A percentile compares a stretch with the other conserved stretches of the same genome.
Evolutionary conservation across 1,140 invertebrate species (phyloP).

Genomic region (Ceratosolen fusciceps): DNA sequence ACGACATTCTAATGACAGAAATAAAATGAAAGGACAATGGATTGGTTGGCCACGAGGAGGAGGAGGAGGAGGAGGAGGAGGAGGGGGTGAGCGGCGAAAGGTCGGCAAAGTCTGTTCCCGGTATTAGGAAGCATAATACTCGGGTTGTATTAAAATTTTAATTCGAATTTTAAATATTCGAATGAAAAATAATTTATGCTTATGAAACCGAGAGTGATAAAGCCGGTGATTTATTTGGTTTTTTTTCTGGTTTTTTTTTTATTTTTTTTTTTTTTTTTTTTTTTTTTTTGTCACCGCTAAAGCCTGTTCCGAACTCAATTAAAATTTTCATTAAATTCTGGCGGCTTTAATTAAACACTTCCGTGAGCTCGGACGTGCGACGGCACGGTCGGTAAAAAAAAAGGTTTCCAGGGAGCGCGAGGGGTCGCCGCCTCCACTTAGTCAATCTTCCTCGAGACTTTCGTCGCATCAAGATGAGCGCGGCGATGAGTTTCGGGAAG

Average conservation of each 20-base stretch:
- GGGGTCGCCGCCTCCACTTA: not conserved
- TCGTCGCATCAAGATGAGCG: not conserved
- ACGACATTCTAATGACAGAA: too few relatives aligned
- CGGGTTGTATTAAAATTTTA: not conserved
- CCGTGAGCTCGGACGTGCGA: not conserved
- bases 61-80: too few relatives aligned
- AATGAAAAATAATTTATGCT: not conserved
- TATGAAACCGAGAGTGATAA: not conserved
- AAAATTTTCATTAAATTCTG: slow-evolving; percentile 23
- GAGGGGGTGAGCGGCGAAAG: too few relatives aligned
- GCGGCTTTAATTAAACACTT: slow-evolving; percentile 20
- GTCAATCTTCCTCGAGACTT: not conserved
- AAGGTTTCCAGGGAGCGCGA: not conserved
- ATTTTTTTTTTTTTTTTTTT: too few relatives aligned
- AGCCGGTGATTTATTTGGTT: too few relatives aligned
- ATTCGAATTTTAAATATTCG: not conserved
- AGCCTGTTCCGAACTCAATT: not conserved
- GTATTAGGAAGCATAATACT: not conserved
- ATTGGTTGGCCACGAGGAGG: too few relatives aligned
- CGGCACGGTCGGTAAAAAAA: not conserved
- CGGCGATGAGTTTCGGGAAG: not conserved
- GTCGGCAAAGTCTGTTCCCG: too few relatives aligned
- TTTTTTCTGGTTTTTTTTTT: too few relatives aligned
- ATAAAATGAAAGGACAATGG: too few relatives aligned
- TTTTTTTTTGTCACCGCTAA: not conserved